Evolutionary conservation across 2,797 vertebrate species (phyloP).

Genomic region (Schizopygopsis malacanthus): DNA sequence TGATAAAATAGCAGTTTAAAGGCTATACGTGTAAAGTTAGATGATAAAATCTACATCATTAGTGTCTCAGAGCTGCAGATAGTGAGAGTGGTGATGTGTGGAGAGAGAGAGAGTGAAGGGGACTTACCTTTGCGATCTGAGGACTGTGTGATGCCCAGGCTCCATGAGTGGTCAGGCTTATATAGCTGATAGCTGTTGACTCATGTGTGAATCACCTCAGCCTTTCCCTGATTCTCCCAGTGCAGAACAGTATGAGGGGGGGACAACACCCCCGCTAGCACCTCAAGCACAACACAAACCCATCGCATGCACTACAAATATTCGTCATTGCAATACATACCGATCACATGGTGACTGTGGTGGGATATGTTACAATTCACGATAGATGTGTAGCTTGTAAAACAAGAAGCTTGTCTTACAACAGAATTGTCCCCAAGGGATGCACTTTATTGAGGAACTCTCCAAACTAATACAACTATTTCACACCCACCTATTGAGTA

Average conservation of each 20-base stretch:
- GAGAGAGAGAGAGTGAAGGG: constrained; percentile 25
- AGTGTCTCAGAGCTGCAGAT: not conserved
- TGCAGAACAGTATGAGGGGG: constrained; percentile 26
- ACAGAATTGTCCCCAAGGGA: not conserved
- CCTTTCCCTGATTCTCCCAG: constrained; percentile 56
- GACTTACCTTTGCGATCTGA: constrained; percentile 76
- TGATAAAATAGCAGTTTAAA: not conserved
- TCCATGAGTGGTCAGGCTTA: constrained; percentile 72
- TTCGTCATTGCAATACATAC: constrained; percentile 5
- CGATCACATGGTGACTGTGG: not conserved
- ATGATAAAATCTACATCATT: not conserved
- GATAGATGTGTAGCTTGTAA: not conserved
- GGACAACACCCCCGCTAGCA: constrained; percentile 44
- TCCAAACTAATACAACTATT: not conserved
- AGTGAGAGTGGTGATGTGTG: constrained; percentile 35
- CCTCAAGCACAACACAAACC: constrained; percentile 43
- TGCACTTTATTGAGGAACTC: not conserved
- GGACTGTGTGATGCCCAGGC: constrained; percentile 64
- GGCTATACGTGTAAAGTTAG: not conserved
- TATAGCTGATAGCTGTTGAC: constrained; percentile 81
- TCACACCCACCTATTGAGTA: constrained; percentile 4
- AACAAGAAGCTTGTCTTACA: not conserved
- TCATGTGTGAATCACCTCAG: constrained; percentile 82
- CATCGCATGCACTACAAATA: constrained; percentile 16
- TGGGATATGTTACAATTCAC: not conserved